Evolutionary conservation across 2,113 vertebrate species (phyloP), one percentile per base, ranked within the genome.

Genomic region (Genyomyrus donnyi): DNA sequence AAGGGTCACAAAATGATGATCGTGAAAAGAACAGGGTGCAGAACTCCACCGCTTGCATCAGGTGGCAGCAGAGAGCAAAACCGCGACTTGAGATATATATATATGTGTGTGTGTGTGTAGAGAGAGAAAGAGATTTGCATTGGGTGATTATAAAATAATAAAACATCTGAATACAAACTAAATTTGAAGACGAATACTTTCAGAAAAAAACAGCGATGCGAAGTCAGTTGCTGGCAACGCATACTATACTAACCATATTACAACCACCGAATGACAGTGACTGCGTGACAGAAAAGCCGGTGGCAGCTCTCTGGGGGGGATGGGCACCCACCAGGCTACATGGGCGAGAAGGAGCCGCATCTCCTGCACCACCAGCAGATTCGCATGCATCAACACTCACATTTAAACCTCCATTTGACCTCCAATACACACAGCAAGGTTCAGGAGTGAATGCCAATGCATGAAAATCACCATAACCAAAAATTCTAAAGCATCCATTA

Each of bases 21-120:
- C 8, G 6, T 42, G 31, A 88, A 10, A 53, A 90, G 86, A 92
- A 92, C 91, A 91, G 89, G 50, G 88, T 77, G 90, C 80, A 90
- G 62, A 74, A 70, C 49, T 88, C 91, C 77, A 49, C 24, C 62
- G 70, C 90, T 89, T 88, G 90, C 90, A 91, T 91, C 90, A 80
- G 93, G 93, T 94, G 94, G 94, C 92, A 92, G 92, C 93, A 94
- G 90, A 56, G 19, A 94, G 93, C 93, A 92, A 91, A 90, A 91
- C 94, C 91, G 94, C 94, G 94, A 94, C 89, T 91, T 91, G 93
- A 21, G 1, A 56, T 21, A 62, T n/a, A 9, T 24, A 92, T 95
- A 93, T 92, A 90, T 90, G 39, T 39, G 39, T 39, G 2, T 50
- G 2, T 50, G 13, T 52, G 13, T 50, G 49, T 13, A 15, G 11